These are phyloP conservation scores for Napeogenes inachia DNA, from an alignment of 2,888 invertebrate genomes.

Conservation along the genomic window DNA sequence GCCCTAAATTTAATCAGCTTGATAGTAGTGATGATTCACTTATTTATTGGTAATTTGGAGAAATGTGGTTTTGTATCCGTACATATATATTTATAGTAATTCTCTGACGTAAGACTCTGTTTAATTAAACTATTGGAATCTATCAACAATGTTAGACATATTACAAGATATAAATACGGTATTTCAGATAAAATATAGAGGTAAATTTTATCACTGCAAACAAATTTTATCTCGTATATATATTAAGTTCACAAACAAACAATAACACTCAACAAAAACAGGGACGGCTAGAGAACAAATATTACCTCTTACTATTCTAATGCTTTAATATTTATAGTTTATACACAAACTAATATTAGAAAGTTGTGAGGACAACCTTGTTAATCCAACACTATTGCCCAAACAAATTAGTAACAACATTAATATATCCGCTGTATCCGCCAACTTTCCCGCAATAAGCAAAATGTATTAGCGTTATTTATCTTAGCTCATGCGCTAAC, in stretches of 20 bases:
- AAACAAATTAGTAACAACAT: slow-evolving; percentile 76
- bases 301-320: slow-evolving; percentile 1
- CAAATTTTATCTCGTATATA: slow-evolving; percentile 1
- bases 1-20: too few species aligned
- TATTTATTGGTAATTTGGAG: too few species aligned
- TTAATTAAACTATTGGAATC: too few species aligned
- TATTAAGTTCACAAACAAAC: background rate
- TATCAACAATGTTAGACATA: too few species aligned
- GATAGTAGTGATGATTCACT: too few species aligned
- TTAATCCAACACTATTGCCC: slow-evolving; percentile 56
- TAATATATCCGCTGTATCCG: slow-evolving; percentile 74
- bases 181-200: too few species aligned
- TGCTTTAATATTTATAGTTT: slow-evolving; percentile 12
- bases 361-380: slow-evolving; percentile 63
- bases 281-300: background rate
- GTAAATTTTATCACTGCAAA: slow-evolving; percentile 4
- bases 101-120: too few species aligned
- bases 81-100: too few species aligned
- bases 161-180: too few species aligned
- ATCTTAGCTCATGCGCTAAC: slow-evolving; percentile 74
- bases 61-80: too few species aligned
- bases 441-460: slow-evolving; percentile 74
- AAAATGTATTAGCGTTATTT: slow-evolving; percentile 77
- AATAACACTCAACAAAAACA: background rate
- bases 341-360: slow-evolving; percentile 53